A percentile compares a stretch with the other conserved stretches of the same genome.
Conservation (phyloP, 2,113 vertebrate species). For the Eptesicus fuscus region DNA sequence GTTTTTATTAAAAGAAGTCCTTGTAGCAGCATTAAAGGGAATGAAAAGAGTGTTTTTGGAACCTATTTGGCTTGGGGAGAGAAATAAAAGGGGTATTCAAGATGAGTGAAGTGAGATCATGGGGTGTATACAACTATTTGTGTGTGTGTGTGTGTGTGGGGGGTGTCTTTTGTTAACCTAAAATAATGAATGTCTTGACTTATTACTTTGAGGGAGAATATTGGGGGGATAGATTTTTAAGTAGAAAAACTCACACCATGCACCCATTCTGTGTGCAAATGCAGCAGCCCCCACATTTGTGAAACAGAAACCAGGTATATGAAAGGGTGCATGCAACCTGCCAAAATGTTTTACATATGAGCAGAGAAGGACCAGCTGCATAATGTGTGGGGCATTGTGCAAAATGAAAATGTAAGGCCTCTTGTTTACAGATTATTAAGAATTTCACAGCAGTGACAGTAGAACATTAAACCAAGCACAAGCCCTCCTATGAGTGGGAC, state of each 20-base stretch:
- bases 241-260: background rate
- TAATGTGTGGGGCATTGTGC: background rate
- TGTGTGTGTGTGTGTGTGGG: background rate
- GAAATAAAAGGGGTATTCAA: constrained; percentile 18
- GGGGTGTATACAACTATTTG: background rate
- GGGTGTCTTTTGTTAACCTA: background rate
- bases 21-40: constrained; percentile 40
- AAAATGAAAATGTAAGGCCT: background rate
- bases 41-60: constrained; percentile 32
- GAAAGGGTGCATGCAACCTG: background rate
- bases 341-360: background rate
- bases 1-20: constrained; percentile 50
- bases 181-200: background rate
- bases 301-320: background rate
- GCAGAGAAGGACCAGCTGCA: background rate
- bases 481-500: background rate
- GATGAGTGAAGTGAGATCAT: constrained; percentile 2
- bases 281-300: background rate
- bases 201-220: background rate
- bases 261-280: background rate
- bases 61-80: background rate
- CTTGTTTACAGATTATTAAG: background rate
- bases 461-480: background rate
- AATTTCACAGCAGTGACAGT: background rate
- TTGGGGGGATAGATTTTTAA: background rate